Conservation (phyloP, 2,888 invertebrate genomes). For the Meganola albula region DNA sequence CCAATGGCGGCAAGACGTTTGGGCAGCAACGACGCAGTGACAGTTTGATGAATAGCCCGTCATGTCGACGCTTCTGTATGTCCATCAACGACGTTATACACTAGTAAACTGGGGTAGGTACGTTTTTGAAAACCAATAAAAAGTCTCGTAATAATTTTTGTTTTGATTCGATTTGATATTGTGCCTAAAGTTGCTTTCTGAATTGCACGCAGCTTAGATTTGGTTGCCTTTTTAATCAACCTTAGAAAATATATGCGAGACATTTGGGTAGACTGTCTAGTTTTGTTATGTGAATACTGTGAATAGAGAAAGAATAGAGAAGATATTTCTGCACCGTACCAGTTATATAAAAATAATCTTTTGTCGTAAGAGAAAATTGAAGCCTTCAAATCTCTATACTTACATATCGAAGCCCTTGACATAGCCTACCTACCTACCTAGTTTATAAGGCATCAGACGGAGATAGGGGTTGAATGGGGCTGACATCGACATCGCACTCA, state of each 20-base stretch:
- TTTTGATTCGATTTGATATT: background rate
- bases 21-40: slow-evolving; percentile 33
- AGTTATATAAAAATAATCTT: too few relatives aligned
- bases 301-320: too few relatives aligned
- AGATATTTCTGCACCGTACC: too few relatives aligned
- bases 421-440: too few relatives aligned
- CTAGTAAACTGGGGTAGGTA: slow-evolving; percentile 1
- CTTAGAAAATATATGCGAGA: background rate
- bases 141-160: background rate
- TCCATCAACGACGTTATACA: slow-evolving; percentile 34
- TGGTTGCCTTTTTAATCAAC: background rate
- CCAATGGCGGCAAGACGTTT: slow-evolving; percentile 33
- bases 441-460: slow-evolving; percentile 17
- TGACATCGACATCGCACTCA: slow-evolving; percentile 25
- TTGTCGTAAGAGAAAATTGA: too few relatives aligned
- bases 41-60: slow-evolving; percentile 61
- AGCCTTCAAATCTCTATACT: too few relatives aligned
- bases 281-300: too few relatives aligned
- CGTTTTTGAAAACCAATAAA: background rate
- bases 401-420: too few relatives aligned
- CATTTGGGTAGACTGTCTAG: too few relatives aligned
- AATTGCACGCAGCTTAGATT: background rate
- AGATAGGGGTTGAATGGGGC: slow-evolving; percentile 19
- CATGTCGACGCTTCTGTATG: slow-evolving; percentile 51
- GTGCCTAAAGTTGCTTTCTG: background rate